Conservation (phyloP, 2,113 vertebrate genomes). For the Hyperoodon ampullatus region DNA sequence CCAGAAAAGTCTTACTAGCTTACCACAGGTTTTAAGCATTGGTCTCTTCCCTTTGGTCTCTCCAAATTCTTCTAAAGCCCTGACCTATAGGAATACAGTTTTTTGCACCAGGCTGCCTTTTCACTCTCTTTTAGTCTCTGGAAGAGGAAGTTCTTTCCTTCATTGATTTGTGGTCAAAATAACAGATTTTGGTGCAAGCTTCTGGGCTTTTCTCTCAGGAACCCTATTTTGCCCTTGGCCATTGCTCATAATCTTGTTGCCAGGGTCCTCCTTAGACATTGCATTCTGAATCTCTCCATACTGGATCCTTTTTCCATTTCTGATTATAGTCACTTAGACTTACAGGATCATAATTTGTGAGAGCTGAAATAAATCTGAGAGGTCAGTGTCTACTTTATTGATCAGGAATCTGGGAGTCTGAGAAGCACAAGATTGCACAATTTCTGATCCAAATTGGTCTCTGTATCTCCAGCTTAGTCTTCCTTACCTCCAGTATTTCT, state of each 20-base stretch:
- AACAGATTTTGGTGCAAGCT: neutral
- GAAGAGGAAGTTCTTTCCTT: constrained; percentile 33
- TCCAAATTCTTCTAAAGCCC: neutral
- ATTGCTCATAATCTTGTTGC: neutral
- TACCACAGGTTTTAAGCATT: neutral
- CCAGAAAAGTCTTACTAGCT: neutral
- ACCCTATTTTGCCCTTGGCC: neutral
- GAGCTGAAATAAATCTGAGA: constrained; percentile 20
- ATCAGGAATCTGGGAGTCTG: neutral
- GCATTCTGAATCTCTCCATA: neutral
- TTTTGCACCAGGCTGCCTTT: neutral
- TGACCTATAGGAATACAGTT: neutral
- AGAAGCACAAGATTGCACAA: neutral
- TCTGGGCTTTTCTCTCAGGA: neutral
- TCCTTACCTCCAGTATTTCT: neutral
- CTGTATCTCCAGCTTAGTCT: neutral
- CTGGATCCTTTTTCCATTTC: constrained; percentile 20
- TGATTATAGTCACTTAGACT: neutral
- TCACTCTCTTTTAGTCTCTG: neutral
- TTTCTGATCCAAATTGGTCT: neutral
- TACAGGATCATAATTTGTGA: constrained; percentile 10
- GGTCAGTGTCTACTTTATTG: constrained; percentile 6
- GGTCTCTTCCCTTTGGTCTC: neutral
- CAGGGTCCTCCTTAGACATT: neutral
- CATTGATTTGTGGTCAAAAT: neutral